These are phyloP conservation scores for Acrocyrtus sp. DNA, from an alignment of 2,888 invertebrate species.

Conservation along the genomic window DNA sequence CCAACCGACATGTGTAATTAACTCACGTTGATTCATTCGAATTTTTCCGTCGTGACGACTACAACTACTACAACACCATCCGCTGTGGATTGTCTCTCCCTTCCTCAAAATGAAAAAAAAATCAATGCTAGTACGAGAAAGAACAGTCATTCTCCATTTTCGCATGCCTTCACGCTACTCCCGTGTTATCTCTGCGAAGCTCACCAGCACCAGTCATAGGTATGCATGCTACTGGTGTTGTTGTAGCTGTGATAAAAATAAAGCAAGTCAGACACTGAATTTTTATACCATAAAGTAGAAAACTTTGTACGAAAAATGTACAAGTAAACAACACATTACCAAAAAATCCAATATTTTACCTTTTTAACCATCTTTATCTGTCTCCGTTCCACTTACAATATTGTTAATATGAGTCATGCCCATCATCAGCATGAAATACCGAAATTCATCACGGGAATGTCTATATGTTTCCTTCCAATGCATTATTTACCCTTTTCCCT, in stretches of 20 bases:
- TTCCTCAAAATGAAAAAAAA: constrained; percentile 1
- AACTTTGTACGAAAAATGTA: neutral
- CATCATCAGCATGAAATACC: too few relatives aligned
- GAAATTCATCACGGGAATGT: too few relatives aligned
- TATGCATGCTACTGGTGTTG: too few relatives aligned
- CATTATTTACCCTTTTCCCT: constrained; percentile 17
- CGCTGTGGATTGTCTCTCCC: neutral
- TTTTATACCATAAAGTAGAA: neutral
- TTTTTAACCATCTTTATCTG: neutral
- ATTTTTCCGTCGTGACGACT: neutral
- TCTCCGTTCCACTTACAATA: too few relatives aligned
- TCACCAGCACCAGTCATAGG: too few relatives aligned
- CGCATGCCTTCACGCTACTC: constrained; percentile 26
- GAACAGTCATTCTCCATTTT: neutral
- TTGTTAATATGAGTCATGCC: too few relatives aligned
- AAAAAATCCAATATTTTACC: constrained; percentile 1
- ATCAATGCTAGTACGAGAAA: constrained; percentile 9
- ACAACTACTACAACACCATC: too few relatives aligned
- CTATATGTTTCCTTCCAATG: too few relatives aligned
- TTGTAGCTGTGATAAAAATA: too few relatives aligned
- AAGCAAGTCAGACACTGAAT: too few relatives aligned
- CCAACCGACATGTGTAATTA: constrained; percentile 49
- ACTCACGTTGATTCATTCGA: constrained; percentile 50
- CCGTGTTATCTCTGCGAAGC: too few relatives aligned
- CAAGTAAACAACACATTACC: constrained; percentile 11